Base-by-base conservation (phyloP, 2,113 vertebrate species). In the Cathartes aura region DNA sequence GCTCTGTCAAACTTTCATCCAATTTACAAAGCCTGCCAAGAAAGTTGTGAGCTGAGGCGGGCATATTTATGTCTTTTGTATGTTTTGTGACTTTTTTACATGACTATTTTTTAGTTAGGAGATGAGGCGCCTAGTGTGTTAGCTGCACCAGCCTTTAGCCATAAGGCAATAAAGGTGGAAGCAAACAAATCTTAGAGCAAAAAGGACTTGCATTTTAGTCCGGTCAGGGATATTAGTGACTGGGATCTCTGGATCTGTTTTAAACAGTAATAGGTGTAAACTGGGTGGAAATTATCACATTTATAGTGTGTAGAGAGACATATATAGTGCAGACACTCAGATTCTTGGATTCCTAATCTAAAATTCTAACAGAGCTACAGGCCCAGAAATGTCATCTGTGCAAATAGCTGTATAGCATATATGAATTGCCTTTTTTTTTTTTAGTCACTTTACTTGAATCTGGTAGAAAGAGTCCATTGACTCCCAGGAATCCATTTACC, bases 401-500 rank as follows among this genome's bases (percentile, higher is more conserved):
- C 64, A 48, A 91, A 56, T 6, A 80, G n/a, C 62, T 89, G 24
- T 30, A 17, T 4, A 53, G 40, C n/a, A 80, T 47, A 16, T 38
- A 73, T 4, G 19, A 72, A 59, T 40, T 93, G 15, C 6, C 5
- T 73, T 59, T 13, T 30, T 42, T 18, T 45, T 62, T 45, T 58
- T 87, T 45, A 22, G 26, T 93, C 63, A 17, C 29, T 93, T 91
- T 42, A 20, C 47, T 67, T 72, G 38, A 91, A 48, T 87, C 64
- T 89, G 52, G 47, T 75, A 78, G 38, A 75, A 96, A 56, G 59
- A 85, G n/a, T 53, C 68, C 50, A 52, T 78, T 89, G 94, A 81
- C 23, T 89, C 72, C 14, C 29, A 91, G 76, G 47, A 93, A 91
- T 94, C 76, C 83, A 63, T 92, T 96, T 94, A 53, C 83, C 76